Evolutionary conservation across 2,113 vertebrate genomes (phyloP).

Genomic region (Gracilinanus agilis): DNA sequence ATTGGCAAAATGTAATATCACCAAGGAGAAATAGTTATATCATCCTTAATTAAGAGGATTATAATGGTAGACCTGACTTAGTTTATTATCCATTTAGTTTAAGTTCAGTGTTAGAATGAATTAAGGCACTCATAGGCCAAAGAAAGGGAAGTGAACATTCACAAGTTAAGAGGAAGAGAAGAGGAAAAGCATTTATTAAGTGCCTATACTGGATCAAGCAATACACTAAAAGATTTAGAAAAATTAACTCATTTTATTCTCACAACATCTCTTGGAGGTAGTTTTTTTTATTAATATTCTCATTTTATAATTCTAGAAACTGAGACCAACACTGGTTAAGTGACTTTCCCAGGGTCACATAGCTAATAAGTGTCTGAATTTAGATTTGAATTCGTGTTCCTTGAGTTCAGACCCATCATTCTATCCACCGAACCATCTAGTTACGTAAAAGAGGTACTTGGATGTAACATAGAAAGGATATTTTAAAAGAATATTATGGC

Average conservation of each 20-base stretch:
- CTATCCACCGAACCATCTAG: not conserved
- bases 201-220: not conserved
- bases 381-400: not conserved
- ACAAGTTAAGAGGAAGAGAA: not conserved
- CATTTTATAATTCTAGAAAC: not conserved
- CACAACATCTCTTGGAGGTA: not conserved
- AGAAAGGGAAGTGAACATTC: too few species aligned
- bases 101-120: not conserved
- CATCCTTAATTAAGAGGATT: not conserved
- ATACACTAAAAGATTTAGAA: not conserved
- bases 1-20: not conserved
- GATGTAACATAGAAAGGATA: too few species aligned
- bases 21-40: not conserved
- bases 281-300: not conserved
- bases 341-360: not conserved
- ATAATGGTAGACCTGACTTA: not conserved
- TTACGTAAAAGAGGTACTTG: not conserved
- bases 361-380: not conserved
- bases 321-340: not conserved
- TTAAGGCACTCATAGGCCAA: not conserved
- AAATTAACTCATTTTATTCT: not conserved
- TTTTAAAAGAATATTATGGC: too few species aligned
- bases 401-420: not conserved
- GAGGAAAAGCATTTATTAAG: not conserved
- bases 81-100: not conserved